A percentile compares a stretch with the other conserved stretches of the same genome.
phyloP scores from a whole-genome alignment of 2,797 vertebrate genomes.

The Australoheros facetus region DNA sequence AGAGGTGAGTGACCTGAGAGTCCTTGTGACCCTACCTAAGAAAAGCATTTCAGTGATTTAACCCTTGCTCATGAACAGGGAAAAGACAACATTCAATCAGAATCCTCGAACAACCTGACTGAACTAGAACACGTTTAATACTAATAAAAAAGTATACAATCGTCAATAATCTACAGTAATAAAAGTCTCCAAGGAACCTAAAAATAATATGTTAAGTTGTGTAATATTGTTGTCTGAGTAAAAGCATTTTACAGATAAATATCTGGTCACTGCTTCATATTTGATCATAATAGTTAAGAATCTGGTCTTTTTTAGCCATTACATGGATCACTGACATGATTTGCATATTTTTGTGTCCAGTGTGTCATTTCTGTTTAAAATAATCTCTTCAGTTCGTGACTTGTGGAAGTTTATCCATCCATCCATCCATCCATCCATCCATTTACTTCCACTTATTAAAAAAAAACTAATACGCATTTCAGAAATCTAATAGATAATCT shows the following conservation, averaged over 20 bases:
- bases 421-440: too few species aligned
- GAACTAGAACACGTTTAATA: background rate
- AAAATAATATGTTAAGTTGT: too few species aligned
- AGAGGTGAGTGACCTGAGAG: background rate
- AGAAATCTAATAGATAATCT: too few species aligned
- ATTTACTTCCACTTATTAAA: too few species aligned
- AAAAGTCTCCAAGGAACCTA: too few species aligned
- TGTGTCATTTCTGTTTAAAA: background rate
- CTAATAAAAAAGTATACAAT: background rate
- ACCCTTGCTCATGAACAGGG: background rate
- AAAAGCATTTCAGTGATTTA: background rate
- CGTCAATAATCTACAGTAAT: too few species aligned
- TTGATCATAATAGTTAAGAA: background rate
- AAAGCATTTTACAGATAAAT: background rate
- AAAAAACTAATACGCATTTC: too few species aligned
- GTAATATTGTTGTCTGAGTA: too few species aligned
- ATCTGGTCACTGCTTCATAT: background rate
- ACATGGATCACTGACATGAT: background rate
- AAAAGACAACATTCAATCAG: background rate
- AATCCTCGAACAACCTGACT: background rate
- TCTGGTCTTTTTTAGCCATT: background rate
- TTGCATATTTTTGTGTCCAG: background rate
- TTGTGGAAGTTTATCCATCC: background rate
- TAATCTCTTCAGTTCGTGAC: background rate
- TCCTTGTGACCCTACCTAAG: background rate